Base-by-base conservation (phyloP, 2,113 vertebrate species). In the Anguilla japonica region DNA sequence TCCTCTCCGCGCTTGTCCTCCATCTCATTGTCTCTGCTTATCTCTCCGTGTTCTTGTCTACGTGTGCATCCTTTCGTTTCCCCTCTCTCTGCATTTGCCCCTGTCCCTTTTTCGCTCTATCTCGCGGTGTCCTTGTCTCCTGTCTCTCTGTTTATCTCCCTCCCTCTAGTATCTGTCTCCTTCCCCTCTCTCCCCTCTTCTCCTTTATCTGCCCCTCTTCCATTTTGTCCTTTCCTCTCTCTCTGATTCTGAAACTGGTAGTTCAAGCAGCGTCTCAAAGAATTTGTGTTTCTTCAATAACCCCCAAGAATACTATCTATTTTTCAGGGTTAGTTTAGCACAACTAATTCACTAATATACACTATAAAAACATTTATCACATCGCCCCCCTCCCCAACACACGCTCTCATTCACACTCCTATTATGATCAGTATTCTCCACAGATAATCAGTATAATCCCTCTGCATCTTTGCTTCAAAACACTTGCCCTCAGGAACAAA, bases 81-180 rank as follows among this genome's bases (percentile, higher is more conserved):
- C 43, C 43, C 34, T 41, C 29, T 75, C 93, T 91, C 93, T 92
- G 88, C 92, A 91, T 84, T 92, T 95, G 85, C 90, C n/a, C 39
- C 41, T 41, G 60, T 67, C 60, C 60, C 60, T 50, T 26, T 85
- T 85, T 18, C 34, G n/a, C 60, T 67, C 60, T 67, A 67, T 67
- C 20, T 67, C 22, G 22, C 60, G 8, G 2, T n/a, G 50, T 87
- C 83, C 43, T 9, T n/a, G 46, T 85, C 88, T 88, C 53, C 81
- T 88, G 57, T 60, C 60, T 67, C 5, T 67, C 22, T 26, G 3
- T 67, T 67, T 67, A 67, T 67, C 60, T 67, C 18, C 60, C 60
- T 67, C 60, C 60, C 22, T 67, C 56, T 20, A 15, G 56, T 60
- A 60, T 60, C 56, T 60, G 56, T 60, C 56, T 60, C 56, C 56